Evolutionary conservation across 2,113 vertebrate genomes (phyloP), one percentile per base, ranked within the genome.

Genomic region (Diadophis punctatus): DNA sequence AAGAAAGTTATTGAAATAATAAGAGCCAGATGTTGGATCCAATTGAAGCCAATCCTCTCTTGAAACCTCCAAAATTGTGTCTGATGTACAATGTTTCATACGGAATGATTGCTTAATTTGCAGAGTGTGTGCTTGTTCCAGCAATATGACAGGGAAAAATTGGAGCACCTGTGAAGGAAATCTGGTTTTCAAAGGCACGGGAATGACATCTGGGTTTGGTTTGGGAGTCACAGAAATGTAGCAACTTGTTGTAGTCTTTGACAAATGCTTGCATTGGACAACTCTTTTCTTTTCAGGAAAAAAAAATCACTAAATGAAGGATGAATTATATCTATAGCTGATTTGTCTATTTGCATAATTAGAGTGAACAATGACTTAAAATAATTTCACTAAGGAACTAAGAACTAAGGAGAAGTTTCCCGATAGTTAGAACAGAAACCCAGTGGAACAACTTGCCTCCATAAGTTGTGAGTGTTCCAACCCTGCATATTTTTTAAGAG

Each of bases 21-120:
- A 74, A 94, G 96, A 97, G 95, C 94, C 96, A 98, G 96, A 97
- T 97, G 96, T 96, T 96, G 88, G 12, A 94, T 30, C 87, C 95
- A 94, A 97, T 91, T 94, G 86, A 91, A 93, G 86, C 93, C 94
- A 94, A 93, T 93, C 95, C 88, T 92, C 85, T 90, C 95, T 93
- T 93, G 95, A 96, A 97, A 43, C 68, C 74, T 46, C 91, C 93
- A 90, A 95, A 96, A 96, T 96, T 95, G 52, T 53, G 88, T 95
- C 94, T 95, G 92, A 89, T 90, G 95, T 95, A n/a, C 87, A 92
- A 93, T 87, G 89, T 91, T 90, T 96, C 91, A 90, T 5, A 49
- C 91, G 52, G 94, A 95, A 96, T 94, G 91, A 94, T 90, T 86
- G 56, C 27, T 95, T 96, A 94, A 97, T 96, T 93, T 91, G 93